A percentile compares a stretch with the other conserved stretches of the same genome.
Conservation (phyloP, 2,797 vertebrate species). For the Micromesistius poutassou region DNA sequence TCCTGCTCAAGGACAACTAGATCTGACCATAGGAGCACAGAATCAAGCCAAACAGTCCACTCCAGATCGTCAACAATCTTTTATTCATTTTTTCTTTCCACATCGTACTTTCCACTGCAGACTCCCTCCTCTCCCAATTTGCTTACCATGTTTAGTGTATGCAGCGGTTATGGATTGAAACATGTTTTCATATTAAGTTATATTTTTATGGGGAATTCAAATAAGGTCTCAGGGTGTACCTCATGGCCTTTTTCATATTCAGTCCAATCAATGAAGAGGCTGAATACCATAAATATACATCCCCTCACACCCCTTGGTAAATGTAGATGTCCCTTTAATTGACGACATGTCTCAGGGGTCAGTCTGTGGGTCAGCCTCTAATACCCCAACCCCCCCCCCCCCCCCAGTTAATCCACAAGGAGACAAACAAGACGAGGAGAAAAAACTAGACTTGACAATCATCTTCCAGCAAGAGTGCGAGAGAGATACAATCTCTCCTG, state of each 20-base stretch:
- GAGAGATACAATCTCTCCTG: too few species aligned
- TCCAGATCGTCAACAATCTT: neutral
- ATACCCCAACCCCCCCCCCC: slow-evolving; percentile 23
- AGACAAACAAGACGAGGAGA: slow-evolving; percentile 2
- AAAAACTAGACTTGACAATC: too few species aligned
- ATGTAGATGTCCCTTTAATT: neutral
- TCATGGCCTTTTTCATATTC: neutral
- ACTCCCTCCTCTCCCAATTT: neutral
- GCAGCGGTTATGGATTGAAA: neutral
- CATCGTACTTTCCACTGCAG: neutral
- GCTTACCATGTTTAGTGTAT: neutral
- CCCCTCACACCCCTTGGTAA: neutral
- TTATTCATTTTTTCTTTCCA: neutral
- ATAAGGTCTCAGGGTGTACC: neutral
- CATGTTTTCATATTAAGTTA: neutral
- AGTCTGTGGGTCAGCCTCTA: slow-evolving; percentile 31
- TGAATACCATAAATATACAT: neutral
- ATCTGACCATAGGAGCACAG: neutral
- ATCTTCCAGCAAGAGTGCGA: neutral
- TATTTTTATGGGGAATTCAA: neutral
- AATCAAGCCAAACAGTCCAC: neutral
- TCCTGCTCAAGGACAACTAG: neutral
- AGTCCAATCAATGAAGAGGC: neutral
- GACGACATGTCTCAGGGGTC: slow-evolving; percentile 24
- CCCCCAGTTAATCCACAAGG: slow-evolving; percentile 33